Evolutionary conservation across 2,888 invertebrate species (phyloP), one percentile per base, ranked within the genome.

Genomic region (Philonicus albiceps): DNA sequence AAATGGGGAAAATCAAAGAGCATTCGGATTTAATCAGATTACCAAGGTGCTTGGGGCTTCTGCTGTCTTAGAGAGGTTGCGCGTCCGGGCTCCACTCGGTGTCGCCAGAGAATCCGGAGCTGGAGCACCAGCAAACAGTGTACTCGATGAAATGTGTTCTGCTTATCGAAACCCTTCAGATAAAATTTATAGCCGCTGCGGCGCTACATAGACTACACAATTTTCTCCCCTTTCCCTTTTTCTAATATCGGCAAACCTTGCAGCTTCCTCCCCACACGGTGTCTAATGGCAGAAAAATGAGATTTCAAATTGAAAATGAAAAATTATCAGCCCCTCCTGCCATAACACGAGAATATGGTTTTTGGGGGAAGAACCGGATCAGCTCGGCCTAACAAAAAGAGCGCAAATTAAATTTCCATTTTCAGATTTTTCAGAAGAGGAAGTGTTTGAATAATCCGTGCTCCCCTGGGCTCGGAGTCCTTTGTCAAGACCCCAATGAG

Each of bases 231-330:
- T 43, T 22, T 7, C 27, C 55, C 30, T 11, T 16, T 37, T 19
- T 34, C 6, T 30, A 30, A 53, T 49, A 53, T 80, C n/a, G 16
- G 49, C 49, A 53, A 80, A 27, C 16, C 27, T 30, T 27, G 11
- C 49, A 31, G 27, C 80, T 73, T 19, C 80, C 27, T 6, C 22
- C 27, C 19, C 1, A n/a, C 31, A 22, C 31, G 16, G 49, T 27
- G 30, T 43, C 49, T 85, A 85, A 85, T 73, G 43, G 16, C 4
- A 74, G 73, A 85, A 85, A 85, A 85, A 85, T 85, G 85, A 75
- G 31, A 53, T 53, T 53, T 31, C 16, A 73, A 85, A 85, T 85
- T 85, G 85, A 75, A 85, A 85, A 75, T 85, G 85, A 85, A 85
- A 85, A 85, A 85, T 85, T 85, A 85, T 75, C 85, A 19, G 40